These are phyloP conservation scores for Cinclus cinclus DNA, from an alignment of 2,113 vertebrate species.

Conservation along the genomic window DNA sequence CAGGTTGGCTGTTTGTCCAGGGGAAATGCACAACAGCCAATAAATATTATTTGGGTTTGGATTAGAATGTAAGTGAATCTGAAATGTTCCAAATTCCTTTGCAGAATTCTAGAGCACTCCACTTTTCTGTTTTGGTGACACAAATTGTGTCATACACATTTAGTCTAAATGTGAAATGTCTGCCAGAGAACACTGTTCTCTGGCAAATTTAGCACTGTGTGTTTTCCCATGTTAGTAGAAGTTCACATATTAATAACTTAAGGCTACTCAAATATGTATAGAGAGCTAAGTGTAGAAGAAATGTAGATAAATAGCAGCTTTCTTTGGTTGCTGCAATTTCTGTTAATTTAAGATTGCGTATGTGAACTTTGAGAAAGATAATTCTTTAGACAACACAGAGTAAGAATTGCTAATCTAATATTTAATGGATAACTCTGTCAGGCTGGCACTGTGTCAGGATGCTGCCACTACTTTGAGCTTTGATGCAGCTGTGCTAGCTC, in stretches of 20 bases:
- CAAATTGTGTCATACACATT: fast-evolving
- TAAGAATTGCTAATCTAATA: not conserved
- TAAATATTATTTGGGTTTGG: not conserved
- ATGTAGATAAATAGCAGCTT: not conserved
- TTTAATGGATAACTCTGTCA: not conserved
- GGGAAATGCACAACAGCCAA: not conserved
- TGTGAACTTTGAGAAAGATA: not conserved
- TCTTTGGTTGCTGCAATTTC: not conserved
- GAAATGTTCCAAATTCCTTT: not conserved
- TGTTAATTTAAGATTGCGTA: not conserved
- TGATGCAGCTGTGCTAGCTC: not conserved
- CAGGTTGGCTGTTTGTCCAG: not conserved
- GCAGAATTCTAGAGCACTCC: not conserved
- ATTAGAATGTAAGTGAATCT: not conserved
- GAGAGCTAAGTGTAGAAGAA: not conserved
- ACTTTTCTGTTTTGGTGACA: not conserved
- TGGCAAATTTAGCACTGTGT: not conserved
- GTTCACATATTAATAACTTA: not conserved
- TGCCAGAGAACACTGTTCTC: not conserved
- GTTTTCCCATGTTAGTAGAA: not conserved
- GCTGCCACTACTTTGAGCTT: not conserved
- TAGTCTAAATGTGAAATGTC: not conserved
- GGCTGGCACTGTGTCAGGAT: not conserved
- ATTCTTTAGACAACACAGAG: not conserved
- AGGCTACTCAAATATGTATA: not conserved